These are phyloP conservation scores for Hoplodrina ambigua DNA, from an alignment of 2,888 invertebrate species.

Conservation along the genomic window DNA sequence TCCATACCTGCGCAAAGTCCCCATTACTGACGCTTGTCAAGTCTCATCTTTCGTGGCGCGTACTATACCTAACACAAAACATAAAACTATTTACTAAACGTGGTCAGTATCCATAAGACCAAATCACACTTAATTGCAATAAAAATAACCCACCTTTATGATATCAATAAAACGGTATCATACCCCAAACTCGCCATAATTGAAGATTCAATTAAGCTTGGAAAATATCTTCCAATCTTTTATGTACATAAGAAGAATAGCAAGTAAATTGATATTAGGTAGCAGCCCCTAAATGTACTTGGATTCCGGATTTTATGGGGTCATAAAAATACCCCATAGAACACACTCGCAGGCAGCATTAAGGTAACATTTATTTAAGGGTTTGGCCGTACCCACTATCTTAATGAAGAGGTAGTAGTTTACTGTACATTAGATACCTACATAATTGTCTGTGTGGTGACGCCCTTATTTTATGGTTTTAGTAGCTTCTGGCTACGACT, in stretches of 20 bases:
- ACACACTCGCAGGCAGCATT: constrained; percentile 56
- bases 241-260: constrained; percentile 55
- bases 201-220: constrained; percentile 55
- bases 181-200: constrained; percentile 52
- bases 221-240: constrained; percentile 53
- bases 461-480: constrained; percentile 21
- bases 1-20: too few relatives aligned
- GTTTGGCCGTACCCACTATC: constrained; percentile 33
- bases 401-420: constrained; percentile 59
- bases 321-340: constrained; percentile 65
- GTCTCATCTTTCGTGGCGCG: too few relatives aligned
- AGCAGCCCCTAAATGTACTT: constrained; percentile 56
- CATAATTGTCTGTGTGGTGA: constrained; percentile 20
- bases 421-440: constrained; percentile 30
- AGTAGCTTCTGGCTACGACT: too few relatives aligned
- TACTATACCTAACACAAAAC: neutral
- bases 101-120: neutral
- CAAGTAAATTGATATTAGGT: constrained; percentile 63
- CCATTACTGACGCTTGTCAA: too few relatives aligned
- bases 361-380: constrained; percentile 63
- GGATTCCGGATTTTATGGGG: constrained; percentile 60
- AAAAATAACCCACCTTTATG: constrained; percentile 51
- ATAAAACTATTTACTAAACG: constrained; percentile 24
- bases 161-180: constrained; percentile 53
- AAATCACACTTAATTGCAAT: constrained; percentile 31